Percentiles rank a stretch among this genome's conserved stretches.
These are phyloP conservation scores for Formicarius rufipectus DNA, from an alignment of 2,113 vertebrate genomes.

Conservation along the genomic window DNA sequence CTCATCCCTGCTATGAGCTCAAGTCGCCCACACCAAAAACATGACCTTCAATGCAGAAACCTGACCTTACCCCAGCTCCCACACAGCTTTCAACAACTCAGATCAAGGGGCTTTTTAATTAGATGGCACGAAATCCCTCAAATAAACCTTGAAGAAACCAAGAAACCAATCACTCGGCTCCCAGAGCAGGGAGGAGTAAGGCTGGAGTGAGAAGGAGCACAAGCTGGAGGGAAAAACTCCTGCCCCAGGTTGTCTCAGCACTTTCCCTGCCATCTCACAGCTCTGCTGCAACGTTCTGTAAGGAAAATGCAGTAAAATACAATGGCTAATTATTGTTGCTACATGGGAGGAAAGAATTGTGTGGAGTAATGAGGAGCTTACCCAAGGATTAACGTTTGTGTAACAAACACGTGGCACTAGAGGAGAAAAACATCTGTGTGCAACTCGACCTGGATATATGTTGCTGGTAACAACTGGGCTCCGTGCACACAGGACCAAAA, in stretches of 20 bases:
- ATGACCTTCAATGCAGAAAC: slow-evolving; percentile 55
- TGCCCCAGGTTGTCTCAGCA: accelerated
- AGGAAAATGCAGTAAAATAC: accelerated
- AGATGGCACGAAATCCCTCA: background rate
- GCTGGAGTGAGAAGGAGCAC: background rate
- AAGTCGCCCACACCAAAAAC: background rate
- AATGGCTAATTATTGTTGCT: too few relatives aligned
- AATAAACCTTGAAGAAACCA: background rate
- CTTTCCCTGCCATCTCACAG: accelerated
- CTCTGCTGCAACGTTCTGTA: background rate
- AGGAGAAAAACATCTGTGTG: background rate
- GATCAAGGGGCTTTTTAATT: background rate
- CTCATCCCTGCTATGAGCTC: background rate
- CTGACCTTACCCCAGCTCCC: background rate
- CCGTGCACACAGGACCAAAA: accelerated
- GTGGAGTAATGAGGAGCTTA: background rate
- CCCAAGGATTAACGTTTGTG: accelerated
- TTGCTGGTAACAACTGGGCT: background rate
- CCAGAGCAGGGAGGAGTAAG: background rate
- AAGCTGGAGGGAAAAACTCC: too few relatives aligned
- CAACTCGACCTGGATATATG: accelerated
- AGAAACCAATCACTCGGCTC: background rate
- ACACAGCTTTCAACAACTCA: slow-evolving; percentile 41
- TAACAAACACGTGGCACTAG: background rate
- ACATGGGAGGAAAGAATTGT: accelerated